Evolutionary conservation across 2,888 invertebrate genomes (phyloP).

Genomic region (Apocheima hispidaria): DNA sequence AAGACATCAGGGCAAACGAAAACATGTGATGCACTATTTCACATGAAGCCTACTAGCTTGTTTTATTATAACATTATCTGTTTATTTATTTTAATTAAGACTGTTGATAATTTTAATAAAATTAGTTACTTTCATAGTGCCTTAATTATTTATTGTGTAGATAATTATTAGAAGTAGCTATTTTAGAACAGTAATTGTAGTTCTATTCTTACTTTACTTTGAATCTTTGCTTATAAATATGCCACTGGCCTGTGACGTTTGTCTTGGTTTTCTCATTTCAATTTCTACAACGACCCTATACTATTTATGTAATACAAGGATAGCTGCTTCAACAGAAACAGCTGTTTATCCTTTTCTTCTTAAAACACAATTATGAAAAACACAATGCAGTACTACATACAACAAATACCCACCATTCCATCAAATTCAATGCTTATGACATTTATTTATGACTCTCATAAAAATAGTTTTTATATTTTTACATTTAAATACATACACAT

Average conservation of each 20-base stretch:
- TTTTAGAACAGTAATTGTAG: constrained; percentile 19
- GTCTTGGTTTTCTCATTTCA: constrained; percentile 36
- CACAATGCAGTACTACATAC: not conserved
- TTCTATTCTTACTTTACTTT: constrained; percentile 26
- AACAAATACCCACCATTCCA: not conserved
- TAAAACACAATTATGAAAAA: not conserved
- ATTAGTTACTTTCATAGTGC: constrained; percentile 22
- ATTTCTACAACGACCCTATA: constrained; percentile 2
- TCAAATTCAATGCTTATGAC: not conserved
- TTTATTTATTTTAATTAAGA: constrained; percentile 37
- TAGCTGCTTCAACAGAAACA: not conserved
- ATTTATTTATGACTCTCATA: no score
- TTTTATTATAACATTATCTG: constrained; percentile 33
- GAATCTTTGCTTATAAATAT: constrained; percentile 38
- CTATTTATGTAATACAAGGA: not conserved
- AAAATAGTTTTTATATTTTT: no score
- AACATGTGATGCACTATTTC: constrained; percentile 74
- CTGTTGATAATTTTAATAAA: constrained; percentile 42
- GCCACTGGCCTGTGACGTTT: constrained; percentile 33
- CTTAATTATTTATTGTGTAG: constrained; percentile 35
- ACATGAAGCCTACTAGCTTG: constrained; percentile 53
- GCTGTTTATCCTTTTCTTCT: not conserved
- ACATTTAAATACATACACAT: no score
- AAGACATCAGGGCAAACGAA: constrained; percentile 75
- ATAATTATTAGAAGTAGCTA: constrained; percentile 23